Conservation (phyloP, 2,888 invertebrate species). For the Agonopterix arenella region DNA sequence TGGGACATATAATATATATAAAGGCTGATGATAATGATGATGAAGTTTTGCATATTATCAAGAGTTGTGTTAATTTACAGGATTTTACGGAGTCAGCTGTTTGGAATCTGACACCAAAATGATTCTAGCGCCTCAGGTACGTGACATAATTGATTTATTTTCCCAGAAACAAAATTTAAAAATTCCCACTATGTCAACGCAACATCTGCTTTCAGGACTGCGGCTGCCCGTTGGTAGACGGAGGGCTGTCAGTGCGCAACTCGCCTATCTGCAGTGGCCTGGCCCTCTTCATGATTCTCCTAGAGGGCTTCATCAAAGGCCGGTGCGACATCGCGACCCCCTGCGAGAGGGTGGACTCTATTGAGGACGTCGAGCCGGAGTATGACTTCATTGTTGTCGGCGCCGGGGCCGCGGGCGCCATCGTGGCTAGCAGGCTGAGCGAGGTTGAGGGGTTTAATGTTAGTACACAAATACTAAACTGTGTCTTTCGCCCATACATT, state of each 20-base stretch:
- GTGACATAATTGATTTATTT: conserved; percentile 1
- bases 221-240: conserved; percentile 62
- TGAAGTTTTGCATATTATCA: no score
- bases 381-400: conserved; percentile 82
- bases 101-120: conserved; percentile 15
- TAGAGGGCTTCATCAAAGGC: conserved; percentile 75
- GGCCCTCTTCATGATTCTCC: conserved; percentile 77
- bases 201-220: conserved; percentile 35
- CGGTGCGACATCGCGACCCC: conserved; percentile 68
- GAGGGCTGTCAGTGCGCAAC: conserved; percentile 67
- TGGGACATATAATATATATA: no score
- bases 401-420: conserved; percentile 79
- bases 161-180: no score
- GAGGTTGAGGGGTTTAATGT: conserved; percentile 71
- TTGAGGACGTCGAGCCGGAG: conserved; percentile 35
- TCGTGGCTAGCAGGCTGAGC: conserved; percentile 77
- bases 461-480: conserved; percentile 7
- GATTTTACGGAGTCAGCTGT: conserved; percentile 8
- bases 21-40: no score
- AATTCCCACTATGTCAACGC: no score
- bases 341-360: conserved; percentile 70
- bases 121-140: conserved; percentile 29
- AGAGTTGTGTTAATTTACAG: conserved; percentile 1
- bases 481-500: no score
- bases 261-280: conserved; percentile 72